Evolutionary conservation across 2,888 invertebrate genomes (phyloP), one percentile per base, ranked within the genome.

Genomic region (Meta bourneti): DNA sequence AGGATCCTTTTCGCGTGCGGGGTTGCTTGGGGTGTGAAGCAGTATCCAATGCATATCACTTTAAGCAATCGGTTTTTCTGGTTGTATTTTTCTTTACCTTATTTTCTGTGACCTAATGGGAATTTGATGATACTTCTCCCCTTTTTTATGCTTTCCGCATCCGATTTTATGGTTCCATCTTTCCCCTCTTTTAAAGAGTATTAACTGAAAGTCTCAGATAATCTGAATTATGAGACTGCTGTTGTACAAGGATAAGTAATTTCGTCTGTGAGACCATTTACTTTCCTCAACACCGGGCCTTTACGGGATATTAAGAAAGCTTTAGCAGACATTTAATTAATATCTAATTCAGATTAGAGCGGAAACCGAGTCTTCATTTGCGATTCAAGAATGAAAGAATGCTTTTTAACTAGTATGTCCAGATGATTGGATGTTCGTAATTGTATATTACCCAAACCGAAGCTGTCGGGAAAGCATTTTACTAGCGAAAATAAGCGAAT

Each of bases 31-130:
- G 49, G 81, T 79, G 80, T 74, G 72, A 88, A 78, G 74, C 19
- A 74, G 74, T 75, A 77, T 75, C 82, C 89, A 89, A 89, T 89
- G 89, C 89, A 89, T 89, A 89, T 89, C 89, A 89, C 89, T 89
- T 89, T 70, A 89, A 89, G 82, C 82, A 81, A 89, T 89, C 89
- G 89, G 89, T 82, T 89, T 89, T 89, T 89, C 89, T 82, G 82
- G 82, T 89, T 82, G 75, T 82, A 88, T 72, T 88, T 81, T 88
- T 88, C 86, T 88, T 74, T 81, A 75, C 81, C 82, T 89, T 89
- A 89, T 89, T 89, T 89, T 89, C 89, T 89, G 77, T 89, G 82
- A 89, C 89, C 89, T 89, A 89, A 89, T 89, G 89, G 89, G 89
- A 89, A 89, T 89, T 89, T 89, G 89, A 89, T 89, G 89, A 89